A percentile compares a stretch with the other conserved stretches of the same genome.
These are phyloP conservation scores for Otolemur garnettii DNA, from an alignment of 2,113 vertebrate genomes.

Conservation along the genomic window DNA sequence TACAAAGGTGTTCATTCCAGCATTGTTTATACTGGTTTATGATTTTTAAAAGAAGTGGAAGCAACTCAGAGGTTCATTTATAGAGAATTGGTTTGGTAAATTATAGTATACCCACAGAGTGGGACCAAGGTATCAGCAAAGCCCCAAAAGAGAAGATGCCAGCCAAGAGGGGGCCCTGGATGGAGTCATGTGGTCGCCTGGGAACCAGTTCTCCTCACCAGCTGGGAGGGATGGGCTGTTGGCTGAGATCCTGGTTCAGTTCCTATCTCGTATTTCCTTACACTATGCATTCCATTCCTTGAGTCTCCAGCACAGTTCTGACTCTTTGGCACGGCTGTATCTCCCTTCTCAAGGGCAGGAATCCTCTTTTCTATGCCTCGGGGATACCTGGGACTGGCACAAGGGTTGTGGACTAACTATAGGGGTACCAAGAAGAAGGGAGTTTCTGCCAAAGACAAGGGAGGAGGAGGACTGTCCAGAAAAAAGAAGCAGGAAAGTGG, in stretches of 20 bases:
- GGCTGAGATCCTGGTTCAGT: background rate
- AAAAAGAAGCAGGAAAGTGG: background rate
- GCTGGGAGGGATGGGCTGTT: background rate
- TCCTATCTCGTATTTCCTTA: background rate
- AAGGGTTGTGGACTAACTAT: background rate
- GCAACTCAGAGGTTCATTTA: background rate
- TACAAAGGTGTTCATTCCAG: background rate
- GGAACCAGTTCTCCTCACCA: background rate
- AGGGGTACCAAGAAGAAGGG: background rate
- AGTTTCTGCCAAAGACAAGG: background rate
- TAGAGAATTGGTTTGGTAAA: background rate
- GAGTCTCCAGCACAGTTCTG: background rate
- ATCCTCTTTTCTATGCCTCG: background rate
- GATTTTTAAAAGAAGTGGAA: background rate
- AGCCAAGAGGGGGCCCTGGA: background rate
- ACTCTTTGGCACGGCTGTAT: too few relatives aligned
- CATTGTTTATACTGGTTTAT: background rate
- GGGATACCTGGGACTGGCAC: background rate
- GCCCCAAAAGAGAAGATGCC: background rate
- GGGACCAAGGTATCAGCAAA: background rate
- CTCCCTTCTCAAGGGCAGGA: background rate
- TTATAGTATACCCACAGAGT: background rate
- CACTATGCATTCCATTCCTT: background rate
- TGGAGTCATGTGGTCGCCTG: accelerated
- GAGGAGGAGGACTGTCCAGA: background rate